Evolutionary conservation across 2,888 invertebrate genomes (phyloP), one percentile per base, ranked within the genome.

Genomic region (Rotaria socialis): DNA sequence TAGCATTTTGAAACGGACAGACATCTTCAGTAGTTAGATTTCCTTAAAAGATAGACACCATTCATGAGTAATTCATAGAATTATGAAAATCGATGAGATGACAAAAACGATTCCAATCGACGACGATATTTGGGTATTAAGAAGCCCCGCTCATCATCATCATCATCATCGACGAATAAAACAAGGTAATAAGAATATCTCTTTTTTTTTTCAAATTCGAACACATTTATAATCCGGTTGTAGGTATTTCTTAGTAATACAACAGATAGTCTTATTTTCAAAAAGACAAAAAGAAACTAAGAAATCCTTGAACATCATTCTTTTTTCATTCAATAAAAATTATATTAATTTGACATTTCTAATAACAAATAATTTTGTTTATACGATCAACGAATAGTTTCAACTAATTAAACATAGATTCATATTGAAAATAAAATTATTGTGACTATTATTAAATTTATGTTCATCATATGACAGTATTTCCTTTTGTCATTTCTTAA

Each of bases 151-250:
- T 60, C 3, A 24, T 22, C n/a, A 58, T 58, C n/a, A 58, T 11
- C 58, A 58, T n/a, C 58, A 60, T n/a, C n/a, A 60, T 60, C 58
- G 58, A 60, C n/a, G 58, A 60, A n/a, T 60, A 14, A 60, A 60
- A 60, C 58, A n/a, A 60, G 58, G 58, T 60, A 60, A 60, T 27
- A 14, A 10, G 8, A 60, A 60, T 3, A 60, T 60, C n/a, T n/a
- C 2, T 60, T n/a, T 60, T 60, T 10, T 7, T 24, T 24, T 8
- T 24, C 24, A 7, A 10, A 8, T 24, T 24, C 4, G 6, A 56
- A 16, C 14, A 47, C 52, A 8, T 24, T 10, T 19, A 55, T 56
- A 16, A 58, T 58, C 10, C 10, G n/a, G 2, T 10, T n/a, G 10
- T 58, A 8, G 7, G 24, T 7, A 60, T 60, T 10, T 14, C 58